phyloP scores from a whole-genome alignment of 2,888 invertebrate genomes.

The Ochropleura leucogaster region DNA sequence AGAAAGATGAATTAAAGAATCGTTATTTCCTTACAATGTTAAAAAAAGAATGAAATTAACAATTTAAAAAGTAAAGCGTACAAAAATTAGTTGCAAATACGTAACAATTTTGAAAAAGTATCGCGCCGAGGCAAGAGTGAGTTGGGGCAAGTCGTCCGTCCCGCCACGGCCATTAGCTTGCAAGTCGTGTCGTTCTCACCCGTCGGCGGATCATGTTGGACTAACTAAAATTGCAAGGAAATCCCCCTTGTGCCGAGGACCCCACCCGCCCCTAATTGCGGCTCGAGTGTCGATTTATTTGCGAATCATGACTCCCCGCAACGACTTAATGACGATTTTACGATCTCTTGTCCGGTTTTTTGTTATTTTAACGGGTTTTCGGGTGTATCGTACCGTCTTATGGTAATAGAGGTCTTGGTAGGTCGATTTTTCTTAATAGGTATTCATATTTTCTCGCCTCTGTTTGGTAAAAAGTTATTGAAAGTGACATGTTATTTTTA shows the following conservation, averaged over 20 bases:
- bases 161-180: constrained; percentile 78
- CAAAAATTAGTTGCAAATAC: background rate
- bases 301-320: constrained; percentile 80
- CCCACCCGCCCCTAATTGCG: constrained; percentile 84
- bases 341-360: constrained; percentile 65
- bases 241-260: constrained; percentile 79
- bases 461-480: no score
- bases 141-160: constrained; percentile 41
- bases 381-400: constrained; percentile 38
- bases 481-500: background rate
- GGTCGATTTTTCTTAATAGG: constrained; percentile 25
- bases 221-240: constrained; percentile 88
- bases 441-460: background rate
- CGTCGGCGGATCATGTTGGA: constrained; percentile 86
- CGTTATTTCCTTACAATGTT: background rate
- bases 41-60: background rate
- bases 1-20: background rate
- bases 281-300: constrained; percentile 86
- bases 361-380: constrained; percentile 65
- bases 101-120: constrained; percentile 10
- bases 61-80: no score
- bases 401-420: constrained; percentile 35
- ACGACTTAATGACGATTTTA: constrained; percentile 75
- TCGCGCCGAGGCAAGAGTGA: constrained; percentile 32
- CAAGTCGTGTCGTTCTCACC: constrained; percentile 83